Evolutionary conservation across 1,140 invertebrate genomes (phyloP), one percentile per base, ranked within the genome.

Genomic region (Chrysoperla carnea): DNA sequence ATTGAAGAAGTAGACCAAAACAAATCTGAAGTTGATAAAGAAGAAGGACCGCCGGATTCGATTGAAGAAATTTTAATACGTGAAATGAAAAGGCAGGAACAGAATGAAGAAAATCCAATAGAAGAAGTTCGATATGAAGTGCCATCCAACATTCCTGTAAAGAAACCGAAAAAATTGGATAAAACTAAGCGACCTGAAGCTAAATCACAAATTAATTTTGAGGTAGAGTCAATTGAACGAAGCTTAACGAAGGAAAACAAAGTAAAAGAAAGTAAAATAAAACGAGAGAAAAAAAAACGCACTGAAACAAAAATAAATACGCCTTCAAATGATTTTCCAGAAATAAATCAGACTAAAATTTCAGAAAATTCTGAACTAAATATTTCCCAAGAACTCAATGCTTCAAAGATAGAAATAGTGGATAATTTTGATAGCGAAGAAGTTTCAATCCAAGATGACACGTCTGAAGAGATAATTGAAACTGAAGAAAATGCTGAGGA

Each of bases 261-360:
- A 39, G 4, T 28, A 40, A n/a, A 9, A 14, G 39, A 23, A 23
- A 5, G 17, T 3, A 23, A 3, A 45, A 43, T 17, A 11, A 43
- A 50, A 44, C 38, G 8, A 14, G 27, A 50, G 35, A 12, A 47
- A 54, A 44, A 52, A 57, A 50, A 17, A 13, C 2, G 6, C 6
- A 15, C 35, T 6, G 27, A 8, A 37, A 15, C 13, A 35, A 23
- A 17, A 47, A 13, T 9, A 15, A 7, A n/a, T 29, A 33, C 9
- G 5, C 27, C 9, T 8, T 15, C 27, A 36, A 27, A 43, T 36
- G 27, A 14, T 40, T 9, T 7, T 6, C 11, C 9, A 12, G 7
- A 13, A 35, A 23, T 29, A 39, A 37, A 29, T 8, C 4, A 23
- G 28, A 43, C 9, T 29, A n/a, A n/a, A n/a, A n/a, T n/a, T n/a